Percentiles rank a stretch among this genome's conserved stretches.
phyloP scores from a whole-genome alignment of 2,888 invertebrate genomes.

The Dromius quadrimaculatus region DNA sequence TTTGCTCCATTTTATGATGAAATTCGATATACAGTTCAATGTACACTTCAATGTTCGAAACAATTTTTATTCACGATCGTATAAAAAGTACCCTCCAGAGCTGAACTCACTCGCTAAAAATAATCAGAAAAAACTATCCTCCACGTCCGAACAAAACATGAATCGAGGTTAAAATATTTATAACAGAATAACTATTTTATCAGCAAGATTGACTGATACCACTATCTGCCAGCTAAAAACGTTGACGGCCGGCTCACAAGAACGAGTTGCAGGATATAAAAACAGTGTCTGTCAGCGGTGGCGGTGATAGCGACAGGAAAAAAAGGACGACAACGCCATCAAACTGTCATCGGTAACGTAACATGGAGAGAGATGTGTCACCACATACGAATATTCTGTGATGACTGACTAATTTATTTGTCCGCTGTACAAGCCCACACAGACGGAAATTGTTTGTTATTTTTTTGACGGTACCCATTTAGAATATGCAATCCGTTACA shows the following conservation, averaged over 20 bases:
- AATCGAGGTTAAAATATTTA: slow-evolving; percentile 9
- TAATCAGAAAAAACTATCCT: too few relatives aligned
- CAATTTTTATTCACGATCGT: too few relatives aligned
- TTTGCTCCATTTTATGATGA: too few relatives aligned
- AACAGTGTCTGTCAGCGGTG: slow-evolving; percentile 4
- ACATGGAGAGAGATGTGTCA: not conserved
- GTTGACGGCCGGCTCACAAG: not conserved
- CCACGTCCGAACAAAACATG: too few relatives aligned
- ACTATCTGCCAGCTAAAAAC: slow-evolving; percentile 22
- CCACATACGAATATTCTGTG: not conserved
- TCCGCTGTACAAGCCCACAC: too few relatives aligned
- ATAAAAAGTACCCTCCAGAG: too few relatives aligned
- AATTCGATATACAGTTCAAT: too few relatives aligned
- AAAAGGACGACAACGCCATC: slow-evolving; percentile 1
- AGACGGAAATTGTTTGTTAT: too few relatives aligned
- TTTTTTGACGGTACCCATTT: too few relatives aligned
- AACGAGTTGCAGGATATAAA: slow-evolving; percentile 13
- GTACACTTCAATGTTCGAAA: too few relatives aligned
- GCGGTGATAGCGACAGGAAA: not conserved
- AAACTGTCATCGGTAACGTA: slow-evolving; percentile 21
- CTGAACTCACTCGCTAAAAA: too few relatives aligned
- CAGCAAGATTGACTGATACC: slow-evolving; percentile 14
- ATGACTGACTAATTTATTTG: slow-evolving; percentile 27
- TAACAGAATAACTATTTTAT: slow-evolving; percentile 4
- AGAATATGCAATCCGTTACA: too few relatives aligned